These are phyloP conservation scores for Entomobrya proxima DNA, from an alignment of 2,888 invertebrate species.

Conservation along the genomic window DNA sequence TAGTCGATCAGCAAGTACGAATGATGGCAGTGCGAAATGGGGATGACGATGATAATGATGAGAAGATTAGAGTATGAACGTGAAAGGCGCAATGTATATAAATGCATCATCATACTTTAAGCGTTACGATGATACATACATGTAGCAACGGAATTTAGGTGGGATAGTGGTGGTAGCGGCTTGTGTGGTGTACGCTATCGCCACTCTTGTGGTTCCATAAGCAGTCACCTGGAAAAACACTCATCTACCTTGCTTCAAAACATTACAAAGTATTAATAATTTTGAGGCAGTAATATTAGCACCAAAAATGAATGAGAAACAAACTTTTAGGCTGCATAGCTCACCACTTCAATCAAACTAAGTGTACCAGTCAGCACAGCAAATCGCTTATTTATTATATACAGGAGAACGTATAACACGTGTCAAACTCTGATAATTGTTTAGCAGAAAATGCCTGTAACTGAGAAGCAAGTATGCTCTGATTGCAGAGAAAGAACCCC, in stretches of 20 bases:
- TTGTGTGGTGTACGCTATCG: slow-evolving; percentile 41
- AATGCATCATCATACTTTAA: slow-evolving; percentile 20
- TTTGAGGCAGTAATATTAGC: neutral
- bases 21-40: neutral
- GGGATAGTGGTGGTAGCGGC: slow-evolving; percentile 15
- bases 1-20: slow-evolving; percentile 13
- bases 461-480: no score
- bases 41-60: slow-evolving; percentile 29
- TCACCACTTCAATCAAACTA: no score
- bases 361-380: no score
- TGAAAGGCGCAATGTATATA: slow-evolving; percentile 6
- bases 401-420: no score
- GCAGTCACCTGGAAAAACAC: slow-evolving; percentile 58
- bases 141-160: slow-evolving; percentile 40
- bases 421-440: no score
- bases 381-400: no score
- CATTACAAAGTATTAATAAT: slow-evolving; percentile 24
- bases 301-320: neutral
- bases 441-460: no score
- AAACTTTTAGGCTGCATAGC: neutral
- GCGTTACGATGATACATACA: no score
- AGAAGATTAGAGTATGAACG: slow-evolving; percentile 35
- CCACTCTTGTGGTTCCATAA: slow-evolving; percentile 51
- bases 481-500: no score
- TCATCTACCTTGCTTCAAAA: neutral